Conservation (phyloP, 2,797 vertebrate species). For the Danionella dracula region DNA sequence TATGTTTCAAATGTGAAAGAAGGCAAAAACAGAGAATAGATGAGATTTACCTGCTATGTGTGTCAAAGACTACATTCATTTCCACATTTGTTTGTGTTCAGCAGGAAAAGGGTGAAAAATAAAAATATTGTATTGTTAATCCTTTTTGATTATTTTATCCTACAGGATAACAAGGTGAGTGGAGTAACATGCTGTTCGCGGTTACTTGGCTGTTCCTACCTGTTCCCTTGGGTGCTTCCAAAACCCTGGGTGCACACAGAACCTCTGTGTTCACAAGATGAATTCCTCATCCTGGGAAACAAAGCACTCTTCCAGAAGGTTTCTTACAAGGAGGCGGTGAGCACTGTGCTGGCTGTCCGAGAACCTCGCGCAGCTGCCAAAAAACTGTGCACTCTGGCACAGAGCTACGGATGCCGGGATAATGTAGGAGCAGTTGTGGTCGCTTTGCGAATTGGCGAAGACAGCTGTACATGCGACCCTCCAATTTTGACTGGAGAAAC, state of each 20-base stretch:
- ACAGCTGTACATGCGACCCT: conserved; percentile 87
- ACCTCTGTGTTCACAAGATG: conserved; percentile 83
- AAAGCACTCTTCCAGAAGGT: conserved; percentile 87
- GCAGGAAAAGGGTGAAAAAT: no score
- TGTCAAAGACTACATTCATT: no score
- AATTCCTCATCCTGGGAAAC: conserved; percentile 91
- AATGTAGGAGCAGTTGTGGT: conserved; percentile 88
- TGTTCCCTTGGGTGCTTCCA: conserved; percentile 90
- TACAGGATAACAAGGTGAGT: conserved; percentile 96
- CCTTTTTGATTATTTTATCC: background rate
- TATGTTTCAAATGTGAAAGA: no score
- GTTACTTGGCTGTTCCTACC: conserved; percentile 91
- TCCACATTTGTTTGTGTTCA: no score
- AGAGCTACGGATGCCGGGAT: conserved; percentile 94
- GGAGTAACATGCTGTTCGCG: conserved; percentile 95
- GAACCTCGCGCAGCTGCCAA: conserved; percentile 89
- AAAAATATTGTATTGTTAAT: no score
- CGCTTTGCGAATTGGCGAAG: conserved; percentile 78
- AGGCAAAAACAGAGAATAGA: no score
- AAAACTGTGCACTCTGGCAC: conserved; percentile 90
- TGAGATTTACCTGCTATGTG: no score
- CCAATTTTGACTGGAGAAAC: conserved; percentile 65
- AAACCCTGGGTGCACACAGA: conserved; percentile 86
- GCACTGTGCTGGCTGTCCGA: conserved; percentile 76
- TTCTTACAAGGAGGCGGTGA: conserved; percentile 82